Conservation (phyloP, 2,888 invertebrate species). For the Agelastica alni region DNA sequence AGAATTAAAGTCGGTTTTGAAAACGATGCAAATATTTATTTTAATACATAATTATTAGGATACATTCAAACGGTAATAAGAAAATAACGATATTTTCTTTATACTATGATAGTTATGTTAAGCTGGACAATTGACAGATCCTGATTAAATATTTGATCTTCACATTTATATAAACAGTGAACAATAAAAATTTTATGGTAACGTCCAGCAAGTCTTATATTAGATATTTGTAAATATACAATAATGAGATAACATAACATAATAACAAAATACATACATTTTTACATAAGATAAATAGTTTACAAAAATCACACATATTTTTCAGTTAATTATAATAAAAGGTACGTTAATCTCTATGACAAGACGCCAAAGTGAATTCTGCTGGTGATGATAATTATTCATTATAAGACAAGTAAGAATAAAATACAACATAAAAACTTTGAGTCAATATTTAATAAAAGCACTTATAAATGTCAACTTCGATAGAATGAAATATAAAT, state of each 20-base stretch:
- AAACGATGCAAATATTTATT: conserved; percentile 59
- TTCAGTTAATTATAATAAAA: conserved; percentile 55
- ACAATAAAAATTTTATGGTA: conserved; percentile 41
- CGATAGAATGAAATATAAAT: conserved; percentile 27
- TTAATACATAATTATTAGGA: conserved; percentile 54
- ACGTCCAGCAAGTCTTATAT: conserved; percentile 47
- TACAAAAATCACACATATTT: conserved; percentile 56
- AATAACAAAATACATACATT: conserved; percentile 55
- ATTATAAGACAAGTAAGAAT: background rate
- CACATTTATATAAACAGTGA: conserved; percentile 30
- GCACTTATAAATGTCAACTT: background rate
- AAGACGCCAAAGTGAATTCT: conserved; percentile 43
- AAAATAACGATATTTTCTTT: conserved; percentile 56
- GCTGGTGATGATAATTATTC: conserved; percentile 35
- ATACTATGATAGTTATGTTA: conserved; percentile 42
- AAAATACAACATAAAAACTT: background rate
- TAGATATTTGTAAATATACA: conserved; percentile 45
- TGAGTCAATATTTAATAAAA: background rate
- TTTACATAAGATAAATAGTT: conserved; percentile 55
- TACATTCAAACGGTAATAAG: conserved; percentile 57
- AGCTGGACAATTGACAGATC: conserved; percentile 42
- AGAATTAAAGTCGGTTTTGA: conserved; percentile 23
- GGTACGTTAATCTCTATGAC: conserved; percentile 53
- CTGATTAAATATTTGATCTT: conserved; percentile 23
- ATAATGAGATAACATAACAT: conserved; percentile 49